A percentile compares a stretch with the other conserved stretches of the same genome.
phyloP scores from a whole-genome alignment of 2,113 vertebrate species.

The Hyaena hyaena region DNA sequence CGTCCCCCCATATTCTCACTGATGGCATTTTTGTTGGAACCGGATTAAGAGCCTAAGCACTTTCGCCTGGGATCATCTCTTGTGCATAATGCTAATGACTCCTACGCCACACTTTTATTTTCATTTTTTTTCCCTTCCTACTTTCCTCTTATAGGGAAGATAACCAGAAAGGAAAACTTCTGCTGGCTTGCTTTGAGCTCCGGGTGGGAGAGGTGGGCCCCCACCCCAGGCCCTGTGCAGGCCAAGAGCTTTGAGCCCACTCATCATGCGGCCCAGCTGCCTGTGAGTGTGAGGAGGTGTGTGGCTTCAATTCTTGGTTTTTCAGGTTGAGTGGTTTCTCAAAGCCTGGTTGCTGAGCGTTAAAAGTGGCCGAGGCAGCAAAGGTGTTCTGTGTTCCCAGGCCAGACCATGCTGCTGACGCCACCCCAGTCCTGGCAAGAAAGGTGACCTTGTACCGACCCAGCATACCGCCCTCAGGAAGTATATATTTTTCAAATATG shows the following conservation, averaged over 20 bases:
- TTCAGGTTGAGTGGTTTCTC: slow-evolving; percentile 34
- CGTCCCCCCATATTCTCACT: neutral
- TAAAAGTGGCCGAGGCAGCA: neutral
- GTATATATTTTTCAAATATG: neutral
- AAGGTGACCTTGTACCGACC: slow-evolving; percentile 86
- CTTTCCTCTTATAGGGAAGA: neutral
- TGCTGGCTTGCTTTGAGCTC: neutral
- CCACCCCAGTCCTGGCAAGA: slow-evolving; percentile 61
- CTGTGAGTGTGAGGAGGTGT: neutral
- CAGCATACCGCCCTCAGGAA: slow-evolving; percentile 59
- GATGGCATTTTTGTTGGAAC: slow-evolving; percentile 66
- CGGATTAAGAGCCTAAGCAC: slow-evolving; percentile 66
- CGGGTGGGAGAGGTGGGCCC: neutral
- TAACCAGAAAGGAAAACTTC: slow-evolving; percentile 45
- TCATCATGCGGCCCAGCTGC: neutral
- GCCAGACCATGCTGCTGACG: slow-evolving; percentile 59
- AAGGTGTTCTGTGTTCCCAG: slow-evolving; percentile 55
- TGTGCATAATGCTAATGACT: slow-evolving; percentile 57
- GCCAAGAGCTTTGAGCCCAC: neutral
- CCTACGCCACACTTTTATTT: neutral
- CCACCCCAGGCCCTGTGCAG: neutral
- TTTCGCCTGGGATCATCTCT: slow-evolving; percentile 42
- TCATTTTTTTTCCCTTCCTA: neutral
- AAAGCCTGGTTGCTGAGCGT: slow-evolving; percentile 10
- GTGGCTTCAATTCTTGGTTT: neutral